Conservation (phyloP, 2,113 vertebrate genomes). For the Hemibagrus wyckioides region DNA sequence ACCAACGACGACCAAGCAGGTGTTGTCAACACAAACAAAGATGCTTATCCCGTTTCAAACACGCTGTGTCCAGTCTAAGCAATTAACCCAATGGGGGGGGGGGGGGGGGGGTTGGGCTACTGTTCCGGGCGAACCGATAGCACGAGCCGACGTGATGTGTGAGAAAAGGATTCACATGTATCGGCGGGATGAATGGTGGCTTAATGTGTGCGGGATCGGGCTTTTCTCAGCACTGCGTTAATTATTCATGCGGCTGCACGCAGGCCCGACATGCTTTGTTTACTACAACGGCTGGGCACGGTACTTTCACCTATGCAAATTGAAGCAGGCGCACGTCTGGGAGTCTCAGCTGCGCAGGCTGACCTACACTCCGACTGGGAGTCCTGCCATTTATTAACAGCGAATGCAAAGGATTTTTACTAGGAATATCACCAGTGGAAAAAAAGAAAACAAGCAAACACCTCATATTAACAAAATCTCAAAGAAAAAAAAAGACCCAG, state of each 20-base stretch:
- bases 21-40: constrained; percentile 45
- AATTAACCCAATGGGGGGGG: neutral
- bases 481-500: neutral
- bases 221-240: neutral
- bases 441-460: neutral
- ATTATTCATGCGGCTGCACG: constrained; percentile 36
- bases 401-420: constrained; percentile 22
- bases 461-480: neutral
- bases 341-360: constrained; percentile 25
- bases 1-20: constrained; percentile 25
- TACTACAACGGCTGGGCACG: constrained; percentile 6
- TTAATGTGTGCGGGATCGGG: constrained; percentile 6
- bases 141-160: neutral
- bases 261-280: constrained; percentile 12
- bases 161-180: neutral
- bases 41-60: constrained; percentile 8
- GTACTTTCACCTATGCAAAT: constrained; percentile 32
- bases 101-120: no score
- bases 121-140: neutral
- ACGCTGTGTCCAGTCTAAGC: neutral
- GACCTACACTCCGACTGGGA: constrained; percentile 20
- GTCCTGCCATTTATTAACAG: constrained; percentile 2
- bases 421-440: no score
- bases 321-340: constrained; percentile 23
- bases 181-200: neutral